Conservation (phyloP, 2,888 invertebrate species). For the Helobdella robusta region DNA sequence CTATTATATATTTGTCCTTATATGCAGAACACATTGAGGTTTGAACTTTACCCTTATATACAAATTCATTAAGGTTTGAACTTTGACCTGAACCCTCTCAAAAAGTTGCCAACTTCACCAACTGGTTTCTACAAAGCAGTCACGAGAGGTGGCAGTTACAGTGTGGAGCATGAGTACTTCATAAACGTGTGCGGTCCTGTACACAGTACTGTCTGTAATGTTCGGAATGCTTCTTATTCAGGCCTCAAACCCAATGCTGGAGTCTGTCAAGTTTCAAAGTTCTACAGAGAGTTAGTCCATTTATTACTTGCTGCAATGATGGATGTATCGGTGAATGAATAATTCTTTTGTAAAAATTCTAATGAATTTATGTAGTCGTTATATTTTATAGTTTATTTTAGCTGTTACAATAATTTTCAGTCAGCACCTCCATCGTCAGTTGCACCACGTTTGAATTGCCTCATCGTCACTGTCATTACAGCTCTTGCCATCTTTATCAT, state of each 20-base stretch:
- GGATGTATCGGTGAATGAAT: not conserved
- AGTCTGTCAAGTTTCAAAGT: constrained; percentile 19
- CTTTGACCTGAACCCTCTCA: constrained; percentile 17
- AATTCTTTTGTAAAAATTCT: not conserved
- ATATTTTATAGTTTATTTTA: not conserved
- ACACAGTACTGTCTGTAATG: constrained; percentile 7
- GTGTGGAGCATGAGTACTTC: constrained; percentile 10
- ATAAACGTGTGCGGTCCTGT: constrained; percentile 23
- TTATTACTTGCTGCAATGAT: not conserved
- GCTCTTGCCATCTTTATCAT: no score
- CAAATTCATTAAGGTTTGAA: constrained; percentile 10
- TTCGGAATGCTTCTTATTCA: no score
- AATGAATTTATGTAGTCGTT: not conserved
- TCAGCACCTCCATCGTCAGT: not conserved
- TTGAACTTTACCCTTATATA: not conserved
- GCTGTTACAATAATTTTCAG: not conserved
- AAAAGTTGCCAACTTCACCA: not conserved
- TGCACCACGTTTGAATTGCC: not conserved
- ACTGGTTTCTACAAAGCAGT: not conserved
- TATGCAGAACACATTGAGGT: not conserved
- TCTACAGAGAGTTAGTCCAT: not conserved
- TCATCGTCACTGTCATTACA: no score
- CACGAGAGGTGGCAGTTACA: not conserved
- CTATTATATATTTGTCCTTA: not conserved
- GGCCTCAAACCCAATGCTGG: not conserved